These are phyloP conservation scores for Pogonus chalceus DNA, from an alignment of 1,140 invertebrate species.

Conservation along the genomic window DNA sequence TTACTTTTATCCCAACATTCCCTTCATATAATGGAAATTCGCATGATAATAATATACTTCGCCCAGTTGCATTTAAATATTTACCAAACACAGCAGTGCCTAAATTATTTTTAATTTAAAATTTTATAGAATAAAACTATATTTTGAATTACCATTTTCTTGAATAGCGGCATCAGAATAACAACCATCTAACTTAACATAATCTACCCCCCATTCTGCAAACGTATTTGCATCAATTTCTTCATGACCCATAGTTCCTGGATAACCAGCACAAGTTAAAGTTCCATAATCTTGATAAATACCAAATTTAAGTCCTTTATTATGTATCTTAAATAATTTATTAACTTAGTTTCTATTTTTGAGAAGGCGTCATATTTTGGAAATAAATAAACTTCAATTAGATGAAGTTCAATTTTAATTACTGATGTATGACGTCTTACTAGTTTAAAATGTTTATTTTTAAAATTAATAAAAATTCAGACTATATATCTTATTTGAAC, in stretches of 20 bases:
- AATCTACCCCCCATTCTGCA: slow-evolving; percentile 81
- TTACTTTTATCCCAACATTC: neutral
- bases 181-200: slow-evolving; percentile 84
- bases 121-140: neutral
- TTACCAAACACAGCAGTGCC: slow-evolving; percentile 67
- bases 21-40: neutral
- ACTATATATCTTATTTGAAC: too few species aligned
- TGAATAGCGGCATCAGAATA: slow-evolving; percentile 48
- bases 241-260: slow-evolving; percentile 66
- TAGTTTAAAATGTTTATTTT: too few species aligned
- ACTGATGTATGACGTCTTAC: too few species aligned
- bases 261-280: slow-evolving; percentile 74
- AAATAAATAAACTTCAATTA: slow-evolving; percentile 6
- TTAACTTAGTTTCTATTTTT: slow-evolving; percentile 3
- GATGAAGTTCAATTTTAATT: too few species aligned
- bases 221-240: slow-evolving; percentile 73
- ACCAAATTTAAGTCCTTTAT: slow-evolving; percentile 71
- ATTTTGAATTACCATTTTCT: neutral
- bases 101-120: slow-evolving; percentile 25
- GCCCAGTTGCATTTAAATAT: slow-evolving; percentile 60
- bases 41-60: slow-evolving; percentile 22
- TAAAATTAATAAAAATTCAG: too few species aligned
- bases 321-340: slow-evolving; percentile 56
- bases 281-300: slow-evolving; percentile 84
- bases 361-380: too few species aligned